Percentiles rank a stretch among this genome's conserved stretches.
Evolutionary conservation across 2,797 vertebrate genomes (phyloP).

Genomic region (Tauraco hartlaubi): DNA sequence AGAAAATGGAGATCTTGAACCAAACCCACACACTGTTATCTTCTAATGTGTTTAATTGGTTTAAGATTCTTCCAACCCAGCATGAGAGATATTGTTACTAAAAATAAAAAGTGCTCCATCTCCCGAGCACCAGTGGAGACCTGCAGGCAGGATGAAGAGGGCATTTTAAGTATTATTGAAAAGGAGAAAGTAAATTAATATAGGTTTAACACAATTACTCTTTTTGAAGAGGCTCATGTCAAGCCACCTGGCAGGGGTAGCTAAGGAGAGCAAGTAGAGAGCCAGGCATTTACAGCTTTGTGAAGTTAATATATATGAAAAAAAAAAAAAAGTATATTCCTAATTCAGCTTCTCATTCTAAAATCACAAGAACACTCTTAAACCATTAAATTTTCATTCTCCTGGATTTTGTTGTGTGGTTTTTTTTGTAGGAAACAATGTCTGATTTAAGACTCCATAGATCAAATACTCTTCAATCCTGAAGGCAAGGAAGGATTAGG

Average conservation of each 20-base stretch:
- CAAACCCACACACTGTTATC: slow-evolving; percentile 61
- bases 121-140: slow-evolving; percentile 8
- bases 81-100: slow-evolving; percentile 66
- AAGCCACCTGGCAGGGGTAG: neutral
- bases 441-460: slow-evolving; percentile 64
- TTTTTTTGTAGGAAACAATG: neutral
- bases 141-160: slow-evolving; percentile 23
- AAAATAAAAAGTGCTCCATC: slow-evolving; percentile 64
- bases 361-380: neutral
- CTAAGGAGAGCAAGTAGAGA: neutral
- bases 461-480: slow-evolving; percentile 67
- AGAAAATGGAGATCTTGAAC: slow-evolving; percentile 64
- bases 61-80: slow-evolving; percentile 63
- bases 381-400: neutral
- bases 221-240: neutral
- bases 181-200: slow-evolving; percentile 34
- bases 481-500: slow-evolving; percentile 74
- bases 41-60: slow-evolving; percentile 76
- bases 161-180: slow-evolving; percentile 12
- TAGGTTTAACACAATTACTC: slow-evolving; percentile 13
- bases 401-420: neutral
- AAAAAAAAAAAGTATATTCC: neutral
- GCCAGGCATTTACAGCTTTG: neutral
- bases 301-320: neutral
- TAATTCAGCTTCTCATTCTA: neutral